A percentile compares a stretch with the other conserved stretches of the same genome.
These are phyloP conservation scores for Psephotus haematonotus DNA, from an alignment of 2,113 vertebrate species.

Conservation along the genomic window DNA sequence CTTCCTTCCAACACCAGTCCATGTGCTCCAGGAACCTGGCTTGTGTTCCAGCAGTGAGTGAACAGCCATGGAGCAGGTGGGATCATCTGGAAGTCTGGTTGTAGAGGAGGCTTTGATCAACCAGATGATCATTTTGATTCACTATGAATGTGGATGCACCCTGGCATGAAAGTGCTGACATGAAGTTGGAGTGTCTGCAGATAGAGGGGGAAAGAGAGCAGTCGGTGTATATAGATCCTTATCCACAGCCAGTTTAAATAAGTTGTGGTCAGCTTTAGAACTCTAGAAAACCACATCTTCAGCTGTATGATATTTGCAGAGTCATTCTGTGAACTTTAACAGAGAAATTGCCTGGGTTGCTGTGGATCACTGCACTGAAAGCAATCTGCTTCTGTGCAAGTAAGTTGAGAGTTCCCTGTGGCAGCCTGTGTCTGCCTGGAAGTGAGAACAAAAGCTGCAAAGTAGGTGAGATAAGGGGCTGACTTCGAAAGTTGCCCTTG, in stretches of 20 bases:
- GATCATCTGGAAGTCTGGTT: not conserved
- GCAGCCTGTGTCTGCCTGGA: not conserved
- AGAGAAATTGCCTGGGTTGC: rapidly evolving
- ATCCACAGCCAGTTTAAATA: not conserved
- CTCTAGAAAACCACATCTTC: not conserved
- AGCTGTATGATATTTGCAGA: not conserved
- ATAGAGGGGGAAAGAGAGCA: not conserved
- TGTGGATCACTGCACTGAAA: not conserved
- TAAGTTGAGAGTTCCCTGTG: not conserved
- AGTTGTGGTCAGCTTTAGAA: not conserved
- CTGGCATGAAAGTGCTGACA: not conserved
- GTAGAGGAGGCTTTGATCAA: not conserved
- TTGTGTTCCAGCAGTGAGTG: not conserved
- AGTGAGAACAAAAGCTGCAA: not conserved
- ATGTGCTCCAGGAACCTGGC: rapidly evolving
- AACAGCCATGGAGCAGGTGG: not conserved
- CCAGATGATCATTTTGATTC: not conserved
- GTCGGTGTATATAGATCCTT: not conserved
- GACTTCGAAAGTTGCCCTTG: not conserved
- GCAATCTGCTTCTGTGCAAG: not conserved
- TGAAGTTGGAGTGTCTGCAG: not conserved
- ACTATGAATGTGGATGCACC: rapidly evolving
- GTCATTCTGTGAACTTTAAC: not conserved
- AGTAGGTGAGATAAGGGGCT: not conserved
- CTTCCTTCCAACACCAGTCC: rapidly evolving